Conservation (phyloP, 2,797 vertebrate species). For the Paratrypauchen microcephalus region DNA sequence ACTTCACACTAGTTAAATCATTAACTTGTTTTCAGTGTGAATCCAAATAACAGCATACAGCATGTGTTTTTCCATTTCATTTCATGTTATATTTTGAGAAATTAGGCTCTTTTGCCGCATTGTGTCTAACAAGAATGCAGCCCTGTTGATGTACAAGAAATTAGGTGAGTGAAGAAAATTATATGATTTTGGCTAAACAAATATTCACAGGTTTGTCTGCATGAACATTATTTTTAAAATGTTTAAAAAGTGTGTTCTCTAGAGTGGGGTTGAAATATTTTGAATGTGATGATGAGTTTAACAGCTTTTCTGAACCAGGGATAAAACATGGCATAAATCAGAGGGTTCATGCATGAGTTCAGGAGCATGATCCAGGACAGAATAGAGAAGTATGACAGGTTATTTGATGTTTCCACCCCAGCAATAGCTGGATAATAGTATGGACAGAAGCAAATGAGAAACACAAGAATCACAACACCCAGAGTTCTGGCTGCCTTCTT, state of each 20-base stretch:
- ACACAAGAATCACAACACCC: conserved; percentile 46
- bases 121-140: neutral
- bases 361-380: conserved; percentile 49
- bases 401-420: conserved; percentile 16
- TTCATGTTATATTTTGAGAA: neutral
- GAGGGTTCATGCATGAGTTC: conserved; percentile 61
- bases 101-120: neutral
- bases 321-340: conserved; percentile 66
- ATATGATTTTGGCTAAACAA: neutral
- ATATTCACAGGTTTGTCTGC: neutral
- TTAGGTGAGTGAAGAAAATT: neutral
- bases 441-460: conserved; percentile 54
- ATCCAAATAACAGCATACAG: neutral
- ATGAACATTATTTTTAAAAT: conserved; percentile 10
- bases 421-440: conserved; percentile 45
- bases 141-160: neutral
- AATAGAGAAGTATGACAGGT: conserved; percentile 2
- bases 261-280: conserved; percentile 45
- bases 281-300: conserved; percentile 50
- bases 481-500: conserved; percentile 60
- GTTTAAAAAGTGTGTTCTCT: conserved; percentile 13
- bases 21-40: no score
- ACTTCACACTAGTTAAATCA: no score
- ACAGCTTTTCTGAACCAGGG: conserved; percentile 59
- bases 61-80: neutral